Conservation (phyloP, 2,797 vertebrate genomes). For the Melanotaenia maccullochi region DNA sequence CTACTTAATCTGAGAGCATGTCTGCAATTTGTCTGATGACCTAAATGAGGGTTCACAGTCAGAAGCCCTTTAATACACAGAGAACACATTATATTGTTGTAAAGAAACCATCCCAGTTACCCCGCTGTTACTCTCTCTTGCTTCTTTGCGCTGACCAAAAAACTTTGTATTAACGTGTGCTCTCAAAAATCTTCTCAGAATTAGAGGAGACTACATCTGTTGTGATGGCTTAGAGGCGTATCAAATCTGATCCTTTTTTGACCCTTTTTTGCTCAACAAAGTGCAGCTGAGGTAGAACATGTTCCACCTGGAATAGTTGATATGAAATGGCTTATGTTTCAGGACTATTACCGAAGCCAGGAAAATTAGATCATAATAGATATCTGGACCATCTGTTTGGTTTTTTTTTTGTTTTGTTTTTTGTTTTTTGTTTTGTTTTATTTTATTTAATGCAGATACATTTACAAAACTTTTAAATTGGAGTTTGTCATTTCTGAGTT, state of each 20-base stretch:
- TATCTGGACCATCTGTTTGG: too few species aligned
- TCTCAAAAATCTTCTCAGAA: neutral
- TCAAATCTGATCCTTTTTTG: neutral
- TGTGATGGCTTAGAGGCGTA: neutral
- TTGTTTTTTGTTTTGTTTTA: too few species aligned
- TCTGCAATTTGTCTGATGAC: neutral
- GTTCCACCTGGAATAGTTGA: too few species aligned
- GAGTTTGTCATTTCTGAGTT: neutral
- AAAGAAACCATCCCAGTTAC: neutral
- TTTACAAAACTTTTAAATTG: neutral
- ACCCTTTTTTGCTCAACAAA: neutral
- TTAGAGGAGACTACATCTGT: neutral
- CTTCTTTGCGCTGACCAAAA: neutral
- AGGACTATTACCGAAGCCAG: too few species aligned
- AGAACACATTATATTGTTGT: neutral
- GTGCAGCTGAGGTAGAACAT: too few species aligned
- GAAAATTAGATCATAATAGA: too few species aligned
- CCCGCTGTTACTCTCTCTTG: neutral
- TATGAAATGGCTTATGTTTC: too few species aligned
- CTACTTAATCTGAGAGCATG: neutral
- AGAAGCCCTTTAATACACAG: neutral
- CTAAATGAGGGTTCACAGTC: neutral
- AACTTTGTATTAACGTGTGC: neutral
- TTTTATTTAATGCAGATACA: neutral
- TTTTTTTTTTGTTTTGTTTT: too few species aligned